phyloP scores from a whole-genome alignment of 2,797 vertebrate species.

The Sciurus vulgaris region DNA sequence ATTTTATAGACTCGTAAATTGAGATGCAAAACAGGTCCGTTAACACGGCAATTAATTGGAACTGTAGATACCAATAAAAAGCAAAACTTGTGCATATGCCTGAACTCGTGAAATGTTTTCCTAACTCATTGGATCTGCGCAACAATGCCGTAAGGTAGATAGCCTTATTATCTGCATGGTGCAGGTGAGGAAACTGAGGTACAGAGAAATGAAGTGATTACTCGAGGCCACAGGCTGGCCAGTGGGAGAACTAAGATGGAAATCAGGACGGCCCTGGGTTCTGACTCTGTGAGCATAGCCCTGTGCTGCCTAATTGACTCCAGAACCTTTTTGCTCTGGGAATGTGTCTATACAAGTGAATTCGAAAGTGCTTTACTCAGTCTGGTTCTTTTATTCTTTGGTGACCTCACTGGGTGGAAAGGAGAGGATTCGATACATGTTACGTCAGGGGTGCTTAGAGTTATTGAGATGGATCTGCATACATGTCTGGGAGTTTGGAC shows the following conservation, averaged over 20 bases:
- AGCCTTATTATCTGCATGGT: not conserved
- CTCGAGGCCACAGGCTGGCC: not conserved
- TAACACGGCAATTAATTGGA: not conserved
- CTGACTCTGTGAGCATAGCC: not conserved
- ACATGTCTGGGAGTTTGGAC: not conserved
- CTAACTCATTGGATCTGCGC: not conserved
- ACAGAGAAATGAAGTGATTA: not conserved
- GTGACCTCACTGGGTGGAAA: slow-evolving; percentile 48
- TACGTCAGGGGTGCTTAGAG: not conserved
- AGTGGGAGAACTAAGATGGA: not conserved
- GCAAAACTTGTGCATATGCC: not conserved
- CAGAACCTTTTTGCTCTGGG: not conserved
- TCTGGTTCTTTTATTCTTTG: slow-evolving; percentile 12
- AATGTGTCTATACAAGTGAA: not conserved
- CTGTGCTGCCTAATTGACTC: not conserved
- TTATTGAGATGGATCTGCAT: not conserved
- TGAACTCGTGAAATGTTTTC: slow-evolving; percentile 3
- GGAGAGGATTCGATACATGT: not conserved
- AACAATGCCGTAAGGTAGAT: not conserved
- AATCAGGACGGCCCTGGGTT: not conserved
- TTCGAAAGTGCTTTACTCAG: not conserved
- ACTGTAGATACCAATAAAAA: not conserved
- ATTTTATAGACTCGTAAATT: slow-evolving; percentile 18
- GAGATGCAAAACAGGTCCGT: not conserved
- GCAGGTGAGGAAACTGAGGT: not conserved